Evolutionary conservation across 2,888 invertebrate genomes (phyloP).

Genomic region (Gymnocheta viridis): DNA sequence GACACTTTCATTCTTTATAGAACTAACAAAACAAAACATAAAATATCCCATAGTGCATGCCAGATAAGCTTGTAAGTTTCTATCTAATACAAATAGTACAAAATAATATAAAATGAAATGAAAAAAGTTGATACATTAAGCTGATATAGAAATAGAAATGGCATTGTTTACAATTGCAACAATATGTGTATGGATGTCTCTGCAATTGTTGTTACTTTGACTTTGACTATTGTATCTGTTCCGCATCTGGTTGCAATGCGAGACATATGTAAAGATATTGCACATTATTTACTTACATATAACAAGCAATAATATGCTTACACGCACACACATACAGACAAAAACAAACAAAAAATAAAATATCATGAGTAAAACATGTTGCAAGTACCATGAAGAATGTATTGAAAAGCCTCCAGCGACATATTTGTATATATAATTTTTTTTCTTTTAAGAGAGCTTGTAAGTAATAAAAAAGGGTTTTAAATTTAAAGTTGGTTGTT

Average conservation of each 20-base stretch:
- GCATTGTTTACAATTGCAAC: constrained; percentile 57
- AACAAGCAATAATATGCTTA: constrained; percentile 65
- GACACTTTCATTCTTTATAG: too few species aligned
- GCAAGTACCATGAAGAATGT: constrained; percentile 29
- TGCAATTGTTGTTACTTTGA: constrained; percentile 34
- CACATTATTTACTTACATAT: constrained; percentile 30
- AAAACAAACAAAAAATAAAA: neutral
- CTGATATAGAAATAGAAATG: constrained; percentile 60
- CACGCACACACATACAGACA: constrained; percentile 16
- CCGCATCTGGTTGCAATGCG: constrained; percentile 50
- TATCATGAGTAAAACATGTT: constrained; percentile 35
- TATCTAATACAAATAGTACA: constrained; percentile 45
- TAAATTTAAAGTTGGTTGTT: constrained; percentile 65
- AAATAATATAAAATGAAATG: constrained; percentile 46
- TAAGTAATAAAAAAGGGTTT: constrained; percentile 22
- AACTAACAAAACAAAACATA: neutral
- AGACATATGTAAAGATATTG: constrained; percentile 31
- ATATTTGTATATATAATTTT: constrained; percentile 45
- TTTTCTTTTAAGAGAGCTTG: too few species aligned
- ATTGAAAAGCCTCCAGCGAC: constrained; percentile 64
- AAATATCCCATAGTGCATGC: neutral
- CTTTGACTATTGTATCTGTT: constrained; percentile 53
- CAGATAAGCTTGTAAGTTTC: constrained; percentile 34
- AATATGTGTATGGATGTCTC: constrained; percentile 40
- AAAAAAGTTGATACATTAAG: constrained; percentile 39